A percentile compares a stretch with the other conserved stretches of the same genome.
phyloP scores from a whole-genome alignment of 2,888 invertebrate genomes.

The Drosophila setosimentum region DNA sequence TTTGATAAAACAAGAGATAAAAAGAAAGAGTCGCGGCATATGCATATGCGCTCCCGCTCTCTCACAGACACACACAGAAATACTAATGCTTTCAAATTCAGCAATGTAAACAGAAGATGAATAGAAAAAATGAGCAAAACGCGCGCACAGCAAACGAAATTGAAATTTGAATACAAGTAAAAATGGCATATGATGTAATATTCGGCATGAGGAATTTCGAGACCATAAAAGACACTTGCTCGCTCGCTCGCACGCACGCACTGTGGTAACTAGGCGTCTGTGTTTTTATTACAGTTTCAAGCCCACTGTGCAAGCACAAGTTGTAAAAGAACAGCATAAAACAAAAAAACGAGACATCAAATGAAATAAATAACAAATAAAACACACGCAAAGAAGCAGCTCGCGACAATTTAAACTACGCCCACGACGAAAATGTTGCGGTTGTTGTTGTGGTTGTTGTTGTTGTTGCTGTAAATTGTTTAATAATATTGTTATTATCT shows the following conservation, averaged over 20 bases:
- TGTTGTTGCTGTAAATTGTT: constrained; percentile 43
- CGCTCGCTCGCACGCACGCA: constrained; percentile 11
- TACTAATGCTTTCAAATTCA: constrained; percentile 16
- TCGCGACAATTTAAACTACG: constrained; percentile 14
- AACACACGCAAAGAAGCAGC: constrained; percentile 5
- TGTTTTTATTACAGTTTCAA: neutral
- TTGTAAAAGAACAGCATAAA: neutral
- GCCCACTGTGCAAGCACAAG: constrained; percentile 14
- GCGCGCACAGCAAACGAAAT: constrained; percentile 43
- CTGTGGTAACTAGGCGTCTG: constrained; percentile 12
- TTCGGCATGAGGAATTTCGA: constrained; percentile 49
- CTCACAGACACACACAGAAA: neutral
- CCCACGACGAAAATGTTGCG: constrained; percentile 9
- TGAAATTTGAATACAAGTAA: constrained; percentile 48
- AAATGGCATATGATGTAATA: constrained; percentile 67
- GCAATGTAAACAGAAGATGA: constrained; percentile 30
- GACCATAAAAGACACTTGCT: constrained; percentile 31
- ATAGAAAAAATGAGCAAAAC: constrained; percentile 1
- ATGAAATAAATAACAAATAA: neutral
- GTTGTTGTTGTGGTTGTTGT: neutral
- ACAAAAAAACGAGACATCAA: neutral
- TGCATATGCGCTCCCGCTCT: neutral
- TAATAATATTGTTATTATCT: constrained; percentile 34
- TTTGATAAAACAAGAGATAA: constrained; percentile 11
- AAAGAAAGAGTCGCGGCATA: constrained; percentile 5